Conservation (phyloP, 2,797 vertebrate genomes). For the Agapornis canus region DNA sequence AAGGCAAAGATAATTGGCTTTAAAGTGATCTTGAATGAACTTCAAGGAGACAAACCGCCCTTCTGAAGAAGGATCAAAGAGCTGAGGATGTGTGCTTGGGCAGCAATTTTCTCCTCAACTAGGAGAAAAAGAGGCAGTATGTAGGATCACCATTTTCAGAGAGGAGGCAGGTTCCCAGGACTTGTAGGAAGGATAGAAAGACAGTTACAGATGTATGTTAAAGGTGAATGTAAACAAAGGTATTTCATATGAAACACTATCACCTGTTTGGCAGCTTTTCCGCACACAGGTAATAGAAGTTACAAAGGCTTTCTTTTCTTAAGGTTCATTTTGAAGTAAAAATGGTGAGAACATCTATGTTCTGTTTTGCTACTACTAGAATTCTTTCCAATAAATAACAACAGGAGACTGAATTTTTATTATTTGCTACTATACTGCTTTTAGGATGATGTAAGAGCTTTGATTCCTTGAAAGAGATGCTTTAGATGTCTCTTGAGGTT, state of each 20-base stretch:
- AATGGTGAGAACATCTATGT: background rate
- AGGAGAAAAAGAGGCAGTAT: background rate
- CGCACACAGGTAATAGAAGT: background rate
- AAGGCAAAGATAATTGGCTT: slow-evolving; percentile 43
- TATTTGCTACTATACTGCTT: background rate
- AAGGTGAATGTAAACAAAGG: background rate
- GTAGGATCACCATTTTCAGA: background rate
- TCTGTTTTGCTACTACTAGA: background rate
- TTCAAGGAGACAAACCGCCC: background rate
- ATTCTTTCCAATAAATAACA: background rate
- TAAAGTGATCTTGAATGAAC: slow-evolving; percentile 47
- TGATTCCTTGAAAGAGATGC: background rate
- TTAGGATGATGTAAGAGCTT: background rate
- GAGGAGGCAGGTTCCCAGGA: background rate
- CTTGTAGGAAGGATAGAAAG: background rate
- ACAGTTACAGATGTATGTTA: background rate
- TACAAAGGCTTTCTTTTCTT: background rate
- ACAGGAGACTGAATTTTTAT: background rate
- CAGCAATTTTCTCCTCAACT: background rate
- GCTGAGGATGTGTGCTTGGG: background rate
- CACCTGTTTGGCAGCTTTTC: background rate
- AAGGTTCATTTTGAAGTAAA: background rate
- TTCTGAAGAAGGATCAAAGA: background rate
- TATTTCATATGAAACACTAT: background rate
- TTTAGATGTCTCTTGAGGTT: background rate